Evolutionary conservation across 2,113 vertebrate genomes (phyloP).

Genomic region (Daphoenositta chrysoptera): DNA sequence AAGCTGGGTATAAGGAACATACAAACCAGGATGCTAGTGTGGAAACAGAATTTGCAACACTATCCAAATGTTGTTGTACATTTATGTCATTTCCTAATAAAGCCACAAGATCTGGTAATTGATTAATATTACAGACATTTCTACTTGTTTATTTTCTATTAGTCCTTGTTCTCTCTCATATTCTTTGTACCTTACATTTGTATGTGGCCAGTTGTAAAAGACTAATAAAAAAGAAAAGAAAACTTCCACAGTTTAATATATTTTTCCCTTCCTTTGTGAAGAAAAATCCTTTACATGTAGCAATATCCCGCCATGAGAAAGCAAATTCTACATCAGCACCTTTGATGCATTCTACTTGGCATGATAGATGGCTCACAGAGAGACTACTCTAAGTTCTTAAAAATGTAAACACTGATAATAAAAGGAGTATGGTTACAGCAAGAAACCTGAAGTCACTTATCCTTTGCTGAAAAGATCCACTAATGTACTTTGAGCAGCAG

Average conservation of each 20-base stretch:
- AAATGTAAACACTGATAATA: background rate
- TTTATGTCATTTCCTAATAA: background rate
- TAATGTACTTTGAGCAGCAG: background rate
- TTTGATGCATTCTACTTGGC: background rate
- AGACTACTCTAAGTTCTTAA: background rate
- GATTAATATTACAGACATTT: background rate
- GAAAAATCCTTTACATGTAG: background rate
- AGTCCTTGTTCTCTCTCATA: background rate
- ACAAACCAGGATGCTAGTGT: background rate
- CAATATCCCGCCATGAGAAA: background rate
- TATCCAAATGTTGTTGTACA: background rate
- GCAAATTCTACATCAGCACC: background rate
- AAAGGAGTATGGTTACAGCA: background rate
- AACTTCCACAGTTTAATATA: background rate
- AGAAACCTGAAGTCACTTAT: background rate
- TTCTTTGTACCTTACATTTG: background rate
- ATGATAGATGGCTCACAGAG: background rate
- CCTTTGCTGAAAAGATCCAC: background rate
- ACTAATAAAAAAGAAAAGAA: background rate
- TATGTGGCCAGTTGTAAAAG: background rate
- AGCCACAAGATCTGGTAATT: background rate
- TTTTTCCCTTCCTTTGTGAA: background rate
- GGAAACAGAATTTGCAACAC: background rate
- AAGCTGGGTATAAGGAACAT: background rate
- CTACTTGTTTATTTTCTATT: background rate